These are phyloP conservation scores for Latheticus oryzae DNA, from an alignment of 2,888 invertebrate species.

Conservation along the genomic window DNA sequence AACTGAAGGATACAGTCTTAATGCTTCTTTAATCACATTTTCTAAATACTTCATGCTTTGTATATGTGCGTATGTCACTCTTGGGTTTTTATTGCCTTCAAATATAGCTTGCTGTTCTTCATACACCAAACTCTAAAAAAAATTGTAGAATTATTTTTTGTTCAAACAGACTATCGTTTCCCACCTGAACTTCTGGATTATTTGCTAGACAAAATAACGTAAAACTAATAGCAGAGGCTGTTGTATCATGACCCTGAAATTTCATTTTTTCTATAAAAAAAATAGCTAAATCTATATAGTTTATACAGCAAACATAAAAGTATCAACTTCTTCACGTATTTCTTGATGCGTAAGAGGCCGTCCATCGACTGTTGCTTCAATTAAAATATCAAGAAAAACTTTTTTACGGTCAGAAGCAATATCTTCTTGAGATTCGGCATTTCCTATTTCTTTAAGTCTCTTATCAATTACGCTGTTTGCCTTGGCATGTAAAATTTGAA, in stretches of 20 bases:
- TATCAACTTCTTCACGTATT: conserved; percentile 77
- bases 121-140: conserved; percentile 53
- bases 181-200: conserved; percentile 62
- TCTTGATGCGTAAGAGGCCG: conserved; percentile 62
- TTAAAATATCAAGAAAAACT: conserved; percentile 29
- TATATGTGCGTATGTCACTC: conserved; percentile 52
- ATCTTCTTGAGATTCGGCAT: conserved; percentile 1
- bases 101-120: conserved; percentile 61
- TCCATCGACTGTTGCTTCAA: conserved; percentile 64
- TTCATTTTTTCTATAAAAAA: conserved; percentile 6
- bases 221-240: conserved; percentile 64
- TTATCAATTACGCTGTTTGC: conserved; percentile 70
- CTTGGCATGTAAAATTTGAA: conserved; percentile 68
- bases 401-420: conserved; percentile 3
- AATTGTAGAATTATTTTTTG: too few species aligned
- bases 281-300: conserved; percentile 8
- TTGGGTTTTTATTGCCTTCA: conserved; percentile 48
- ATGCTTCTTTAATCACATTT: conserved; percentile 57
- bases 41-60: conserved; percentile 59
- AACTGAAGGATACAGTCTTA: conserved; percentile 58
- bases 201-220: conserved; percentile 62
- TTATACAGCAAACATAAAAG: conserved; percentile 76
- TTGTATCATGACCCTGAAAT: conserved; percentile 65
- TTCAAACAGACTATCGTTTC: too few species aligned
- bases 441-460: conserved; percentile 61